Base-by-base conservation (phyloP, 92 coral and sea anemone species). In the Muricea muricata region DNA sequence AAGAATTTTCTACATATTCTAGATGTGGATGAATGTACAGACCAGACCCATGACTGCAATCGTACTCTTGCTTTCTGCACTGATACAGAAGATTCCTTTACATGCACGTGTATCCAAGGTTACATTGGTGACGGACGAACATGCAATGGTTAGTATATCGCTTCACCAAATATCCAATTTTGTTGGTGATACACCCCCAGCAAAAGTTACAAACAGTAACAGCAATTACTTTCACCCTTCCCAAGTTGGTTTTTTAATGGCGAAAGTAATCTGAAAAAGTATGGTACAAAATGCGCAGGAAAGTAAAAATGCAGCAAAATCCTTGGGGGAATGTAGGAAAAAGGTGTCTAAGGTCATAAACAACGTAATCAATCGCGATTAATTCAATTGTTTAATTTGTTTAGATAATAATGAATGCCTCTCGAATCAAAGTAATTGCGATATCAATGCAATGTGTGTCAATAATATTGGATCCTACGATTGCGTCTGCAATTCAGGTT, bases 21-120 rank as follows among this genome's bases (percentile, higher is more conserved):
- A 87, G 90, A 87, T 72, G 85, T 83, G 65, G 72, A 87, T 65
- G 90, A 87, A 65, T 87, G 90, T 46, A 7, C 25, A 40, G 90
- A 87, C 18, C 42, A 0, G 32, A 80, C 86, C 52, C 81, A 72
- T 70, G 67, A 72, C 21, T 87, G 90, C 57, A 57, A 78, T 69
- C 70, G 75, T 55, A 74, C 81, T 21, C 82, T 83, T 24, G 90
- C 86, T 28, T 41, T 71, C 76, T 87, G 90, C 74, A 39, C 73
- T 80, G 84, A 87, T 70, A 87, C 86, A 21, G 73, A 79, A 58
- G 90, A 84, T 24, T 80, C 90, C 21, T 81, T 79, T 70, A 79
- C 80, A 46, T 87, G 90, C 74, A 78, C 67, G 45, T 87, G 90
- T 71, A 40, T 52, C 55, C 68, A 31, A 67, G 90, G 90, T 4